Evolutionary conservation across 2,797 vertebrate species (phyloP), one percentile per base, ranked within the genome.

Genomic region (Falco concolor): DNA sequence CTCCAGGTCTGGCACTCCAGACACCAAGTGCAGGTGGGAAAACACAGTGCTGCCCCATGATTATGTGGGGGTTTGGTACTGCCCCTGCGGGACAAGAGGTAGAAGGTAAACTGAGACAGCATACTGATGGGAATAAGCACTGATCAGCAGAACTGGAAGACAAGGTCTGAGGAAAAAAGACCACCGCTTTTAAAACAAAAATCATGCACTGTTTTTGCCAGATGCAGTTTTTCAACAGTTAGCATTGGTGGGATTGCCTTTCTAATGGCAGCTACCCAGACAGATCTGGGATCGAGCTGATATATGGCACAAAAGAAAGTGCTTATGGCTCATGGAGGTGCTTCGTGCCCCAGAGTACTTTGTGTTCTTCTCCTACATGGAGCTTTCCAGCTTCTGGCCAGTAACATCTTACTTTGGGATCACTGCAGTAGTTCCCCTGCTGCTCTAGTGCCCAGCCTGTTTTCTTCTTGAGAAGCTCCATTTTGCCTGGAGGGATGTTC

Each of bases 401-500:
- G 38, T 49, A 47, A 78, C 36, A 70, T 21, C n/a, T 78, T 77
- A 76, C 64, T 56, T 52, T n/a, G 13, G 14, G 87, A 34, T 64
- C 4, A 1, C 60, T 67, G 8, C 8, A 32, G 68, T 12, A 74
- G 72, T n/a, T 8, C 8, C 13, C 23, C 24, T 0, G 7, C 10
- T 30, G 30, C 42, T 57, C 42, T 50, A 28, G 25, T 65, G 50
- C 36, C 18, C n/a, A 54, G 40, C 32, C 65, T 74, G 32, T 60
- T 94, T 75, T 78, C 28, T 73, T 81, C 85, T 44, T 53, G 61
- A 45, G 75, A 53, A 81, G 65, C 79, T 94, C 81, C 2, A 1
- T 89, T 95, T 92, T 1, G 5, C 91, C 93, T 44, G 11, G 23
- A 87, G 90, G 88, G 72, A 60, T 42, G 67, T 78, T 94, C 95